These are phyloP conservation scores for Danaus chrysippus DNA, from an alignment of 2,888 invertebrate species.

Conservation along the genomic window DNA sequence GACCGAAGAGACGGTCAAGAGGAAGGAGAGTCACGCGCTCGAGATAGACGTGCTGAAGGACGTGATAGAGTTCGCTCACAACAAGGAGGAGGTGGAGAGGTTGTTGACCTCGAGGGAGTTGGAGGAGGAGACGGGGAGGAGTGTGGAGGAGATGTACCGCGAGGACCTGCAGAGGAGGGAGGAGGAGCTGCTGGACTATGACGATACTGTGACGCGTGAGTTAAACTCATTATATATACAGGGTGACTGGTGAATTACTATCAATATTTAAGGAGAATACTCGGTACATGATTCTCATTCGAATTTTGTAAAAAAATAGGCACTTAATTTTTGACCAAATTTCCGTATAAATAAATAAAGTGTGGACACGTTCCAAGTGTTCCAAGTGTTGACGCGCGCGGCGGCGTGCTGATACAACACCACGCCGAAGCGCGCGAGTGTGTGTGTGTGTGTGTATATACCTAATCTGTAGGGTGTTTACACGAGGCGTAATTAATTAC, in stretches of 20 bases:
- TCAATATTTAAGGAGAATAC: too few species aligned
- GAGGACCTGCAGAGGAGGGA: slow-evolving; percentile 66
- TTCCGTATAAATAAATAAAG: too few species aligned
- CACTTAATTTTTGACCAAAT: too few species aligned
- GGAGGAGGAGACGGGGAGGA: slow-evolving; percentile 51
- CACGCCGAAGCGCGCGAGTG: too few species aligned
- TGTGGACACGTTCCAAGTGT: too few species aligned
- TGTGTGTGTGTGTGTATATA: slow-evolving; percentile 10
- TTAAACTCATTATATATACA: slow-evolving; percentile 17
- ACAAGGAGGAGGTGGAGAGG: slow-evolving; percentile 53
- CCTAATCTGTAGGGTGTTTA: neutral
- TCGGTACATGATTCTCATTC: too few species aligned
- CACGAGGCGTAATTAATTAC: too few species aligned
- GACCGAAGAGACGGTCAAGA: slow-evolving; percentile 16
- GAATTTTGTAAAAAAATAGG: too few species aligned
- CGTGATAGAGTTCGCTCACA: slow-evolving; percentile 57
- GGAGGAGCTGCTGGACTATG: slow-evolving; percentile 53
- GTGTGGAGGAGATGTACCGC: slow-evolving; percentile 73
- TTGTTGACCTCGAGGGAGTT: slow-evolving; percentile 53
- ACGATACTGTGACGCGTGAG: slow-evolving; percentile 56
- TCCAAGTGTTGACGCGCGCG: too few species aligned
- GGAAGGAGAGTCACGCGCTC: slow-evolving; percentile 10
- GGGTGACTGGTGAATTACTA: too few species aligned
- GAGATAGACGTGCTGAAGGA: slow-evolving; percentile 52
- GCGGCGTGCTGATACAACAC: too few species aligned